Evolutionary conservation across 1,140 invertebrate genomes (phyloP), one percentile per base, ranked within the genome.

Genomic region (Pteromalus puparum): DNA sequence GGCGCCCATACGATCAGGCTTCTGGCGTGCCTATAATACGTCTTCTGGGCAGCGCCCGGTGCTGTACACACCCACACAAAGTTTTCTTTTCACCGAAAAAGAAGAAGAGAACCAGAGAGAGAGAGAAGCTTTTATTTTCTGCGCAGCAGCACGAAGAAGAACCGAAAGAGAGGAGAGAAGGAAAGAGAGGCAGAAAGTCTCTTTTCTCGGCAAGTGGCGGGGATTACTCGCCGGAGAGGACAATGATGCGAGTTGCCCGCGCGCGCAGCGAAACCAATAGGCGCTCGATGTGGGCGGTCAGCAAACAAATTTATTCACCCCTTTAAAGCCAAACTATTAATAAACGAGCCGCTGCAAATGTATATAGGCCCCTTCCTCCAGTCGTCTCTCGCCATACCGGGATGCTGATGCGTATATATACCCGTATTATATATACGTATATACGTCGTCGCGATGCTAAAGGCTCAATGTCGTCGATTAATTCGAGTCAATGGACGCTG

Each of bases 271-370:
- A 26, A 68, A 65, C 65, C 46, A n/a, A 61, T 61, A 75, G 67
- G 24, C 67, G 67, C 75, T 77, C 84, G 30, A 83, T 78, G 87
- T 88, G 87, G 89, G 89, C 87, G 88, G 86, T 87, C 85, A 70
- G 82, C 34, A 82, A 85, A 88, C 86, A 89, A 88, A 89, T 88
- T 89, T 87, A 89, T 88, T 88, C 84, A 84, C 85, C 87, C 88
- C 87, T 88, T 89, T 87, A n/a, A n/a, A 88, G 88, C 82, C 86
- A 78, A 83, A 87, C 87, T 89, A 86, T 90, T 89, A 90, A 88
- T 89, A 90, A 89, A 87, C 42, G 65, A 48, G 42, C 68, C 67
- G 79, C 73, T 48, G 73, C 38, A 38, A 75, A 75, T 75, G 38
- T 75, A 46, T 34, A 34, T 67, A 30, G 48, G 48, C 18, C 61